A percentile compares a stretch with the other conserved stretches of the same genome.
These are phyloP conservation scores for Brienomyrus brachyistius DNA, from an alignment of 2,113 vertebrate species.

Conservation along the genomic window DNA sequence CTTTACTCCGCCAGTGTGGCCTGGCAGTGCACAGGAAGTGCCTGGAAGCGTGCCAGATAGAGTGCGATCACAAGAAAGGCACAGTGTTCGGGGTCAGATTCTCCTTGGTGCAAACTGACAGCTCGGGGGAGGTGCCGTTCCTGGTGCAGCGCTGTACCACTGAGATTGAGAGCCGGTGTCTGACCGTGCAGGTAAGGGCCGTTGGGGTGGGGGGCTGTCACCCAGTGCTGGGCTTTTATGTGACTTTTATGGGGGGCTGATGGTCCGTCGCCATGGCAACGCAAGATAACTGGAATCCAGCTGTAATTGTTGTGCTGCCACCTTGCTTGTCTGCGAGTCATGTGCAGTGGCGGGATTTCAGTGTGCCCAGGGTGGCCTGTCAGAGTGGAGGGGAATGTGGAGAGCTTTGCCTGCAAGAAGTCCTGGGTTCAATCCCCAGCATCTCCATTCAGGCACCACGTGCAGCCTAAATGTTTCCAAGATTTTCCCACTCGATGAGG, in stretches of 20 bases:
- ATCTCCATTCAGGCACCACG: not conserved
- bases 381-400: not conserved
- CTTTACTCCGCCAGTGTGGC: conserved; percentile 61
- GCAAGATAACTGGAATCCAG: not conserved
- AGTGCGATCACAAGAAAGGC: conserved; percentile 70
- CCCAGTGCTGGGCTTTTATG: not conserved
- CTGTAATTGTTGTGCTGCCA: not conserved
- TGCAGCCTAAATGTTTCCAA: not conserved
- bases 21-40: conserved; percentile 86
- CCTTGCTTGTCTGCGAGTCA: not conserved
- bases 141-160: conserved; percentile 72
- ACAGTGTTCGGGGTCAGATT: conserved; percentile 75
- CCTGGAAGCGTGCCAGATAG: conserved; percentile 72
- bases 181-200: conserved; percentile 70
- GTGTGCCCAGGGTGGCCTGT: not conserved
- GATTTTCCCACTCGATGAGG: not conserved
- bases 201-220: not conserved
- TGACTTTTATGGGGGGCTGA: not conserved
- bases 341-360: not conserved
- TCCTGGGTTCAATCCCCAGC: not conserved
- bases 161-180: conserved; percentile 79
- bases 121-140: conserved; percentile 73
- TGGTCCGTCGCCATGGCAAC: not conserved
- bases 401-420: not conserved
- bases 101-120: conserved; percentile 56